A percentile compares a stretch with the other conserved stretches of the same genome.
These are phyloP conservation scores for Lissocephala sabroskyi DNA, from an alignment of 2,888 invertebrate species.

Conservation along the genomic window DNA sequence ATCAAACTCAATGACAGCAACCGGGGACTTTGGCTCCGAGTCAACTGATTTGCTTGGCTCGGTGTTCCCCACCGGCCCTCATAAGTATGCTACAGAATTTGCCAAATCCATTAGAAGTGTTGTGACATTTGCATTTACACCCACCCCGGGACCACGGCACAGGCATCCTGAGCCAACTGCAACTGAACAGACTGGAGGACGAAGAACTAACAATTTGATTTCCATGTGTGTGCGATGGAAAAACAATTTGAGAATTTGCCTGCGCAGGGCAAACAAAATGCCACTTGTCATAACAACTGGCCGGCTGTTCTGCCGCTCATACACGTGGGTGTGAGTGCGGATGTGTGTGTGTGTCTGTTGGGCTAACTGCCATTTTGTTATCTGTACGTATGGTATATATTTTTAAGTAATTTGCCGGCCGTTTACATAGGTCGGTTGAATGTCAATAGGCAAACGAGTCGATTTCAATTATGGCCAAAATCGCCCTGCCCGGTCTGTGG, in stretches of 20 bases:
- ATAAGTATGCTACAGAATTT: no score
- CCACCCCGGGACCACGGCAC: no score
- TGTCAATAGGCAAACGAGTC: constrained; percentile 18
- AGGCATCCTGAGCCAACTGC: neutral
- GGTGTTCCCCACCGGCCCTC: no score
- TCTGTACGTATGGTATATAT: constrained; percentile 25
- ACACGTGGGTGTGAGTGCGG: no score
- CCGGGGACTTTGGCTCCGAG: no score
- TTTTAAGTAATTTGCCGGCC: constrained; percentile 38
- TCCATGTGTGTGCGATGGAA: constrained; percentile 22
- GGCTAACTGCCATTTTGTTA: constrained; percentile 21
- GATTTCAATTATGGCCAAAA: constrained; percentile 41
- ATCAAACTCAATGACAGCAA: no score
- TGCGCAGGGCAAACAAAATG: constrained; percentile 37
- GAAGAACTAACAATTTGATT: constrained; percentile 1
- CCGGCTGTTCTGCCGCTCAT: constrained; percentile 20
- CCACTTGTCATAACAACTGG: constrained; percentile 56
- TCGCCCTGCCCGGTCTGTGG: no score
- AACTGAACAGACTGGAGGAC: neutral
- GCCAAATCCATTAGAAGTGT: no score
- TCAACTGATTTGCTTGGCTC: no score
- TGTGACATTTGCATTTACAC: no score
- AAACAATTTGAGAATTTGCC: constrained; percentile 40
- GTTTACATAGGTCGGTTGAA: constrained; percentile 17
- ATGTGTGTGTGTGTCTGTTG: neutral